Evolutionary conservation across 2,113 vertebrate genomes (phyloP).

Genomic region (Spea multiplicata): DNA sequence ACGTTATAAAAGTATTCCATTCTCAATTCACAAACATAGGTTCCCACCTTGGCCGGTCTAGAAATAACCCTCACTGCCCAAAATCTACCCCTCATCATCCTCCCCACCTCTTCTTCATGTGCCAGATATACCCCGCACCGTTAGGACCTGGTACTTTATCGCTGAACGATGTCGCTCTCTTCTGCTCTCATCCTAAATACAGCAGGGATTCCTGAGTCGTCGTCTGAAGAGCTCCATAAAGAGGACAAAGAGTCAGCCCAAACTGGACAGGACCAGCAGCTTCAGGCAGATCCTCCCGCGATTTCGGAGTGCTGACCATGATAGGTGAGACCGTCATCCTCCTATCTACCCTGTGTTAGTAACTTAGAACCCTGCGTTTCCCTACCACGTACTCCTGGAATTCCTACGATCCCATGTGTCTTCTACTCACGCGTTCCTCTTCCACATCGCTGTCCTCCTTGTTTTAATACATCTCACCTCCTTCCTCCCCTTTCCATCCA

Average conservation of each 20-base stretch:
- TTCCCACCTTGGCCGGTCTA: too few relatives aligned
- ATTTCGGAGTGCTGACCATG: slow-evolving; percentile 91
- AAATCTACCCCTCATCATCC: too few relatives aligned
- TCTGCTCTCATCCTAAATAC: slow-evolving; percentile 28
- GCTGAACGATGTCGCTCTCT: background rate
- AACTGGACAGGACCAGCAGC: slow-evolving; percentile 93
- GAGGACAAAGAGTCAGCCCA: slow-evolving; percentile 91
- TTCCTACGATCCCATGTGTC: background rate
- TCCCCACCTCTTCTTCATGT: too few relatives aligned
- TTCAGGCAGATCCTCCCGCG: slow-evolving; percentile 95
- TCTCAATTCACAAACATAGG: too few relatives aligned
- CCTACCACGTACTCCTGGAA: background rate
- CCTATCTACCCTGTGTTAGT: too few relatives aligned
- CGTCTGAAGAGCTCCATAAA: slow-evolving; percentile 93
- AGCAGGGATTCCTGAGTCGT: slow-evolving; percentile 93
- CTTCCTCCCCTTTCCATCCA: background rate
- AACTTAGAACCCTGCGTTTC: background rate
- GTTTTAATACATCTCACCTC: background rate
- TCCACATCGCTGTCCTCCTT: background rate
- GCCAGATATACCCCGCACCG: too few relatives aligned
- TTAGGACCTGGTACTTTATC: too few relatives aligned
- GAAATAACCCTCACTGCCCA: too few relatives aligned
- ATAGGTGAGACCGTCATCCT: slow-evolving; percentile 67
- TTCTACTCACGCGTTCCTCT: background rate
- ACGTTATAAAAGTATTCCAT: too few relatives aligned